Evolutionary conservation across 2,113 vertebrate species (phyloP), one percentile per base, ranked within the genome.

Genomic region (Neodon shergylaensis): DNA sequence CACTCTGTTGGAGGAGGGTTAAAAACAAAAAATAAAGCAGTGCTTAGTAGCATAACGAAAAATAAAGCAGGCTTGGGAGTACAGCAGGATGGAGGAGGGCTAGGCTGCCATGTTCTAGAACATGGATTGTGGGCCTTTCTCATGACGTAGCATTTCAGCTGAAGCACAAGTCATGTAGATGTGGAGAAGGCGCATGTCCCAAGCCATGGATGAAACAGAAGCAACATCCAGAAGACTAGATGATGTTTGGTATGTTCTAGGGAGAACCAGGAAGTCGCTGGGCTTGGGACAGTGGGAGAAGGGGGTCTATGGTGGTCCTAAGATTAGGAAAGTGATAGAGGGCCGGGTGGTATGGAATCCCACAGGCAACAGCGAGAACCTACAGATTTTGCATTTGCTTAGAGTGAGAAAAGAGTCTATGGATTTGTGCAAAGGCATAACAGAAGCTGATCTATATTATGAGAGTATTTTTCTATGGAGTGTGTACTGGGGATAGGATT

Each of bases 381-480:
- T 44, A 36, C 21, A 61, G 44, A 92, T 94, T 68, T 61, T 92
- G 17, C 10, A 42, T 95, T 94, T 91, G 66, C 54, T 84, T 70
- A 92, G 19, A 84, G 36, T 54, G 33, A 78, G 61, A 96, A 74
- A 47, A 88, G 65, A 81, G 49, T 47, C 44, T 24, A 76, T 21
- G 21, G 42, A 61, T 88, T 58, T 85, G 77, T 85, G 49, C 68
- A 89, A 91, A 86, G 22, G 52, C 58, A 66, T 73, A 61, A 66
- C 12, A 76, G 65, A 63, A 72, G 65, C 24, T 93, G 68, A 81
- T 89, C 84, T 92, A 31, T 68, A 68, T 73, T 77, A 93, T 85
- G 19, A 36, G 89, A 72, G 47, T 24, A 44, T 73, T 91, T 77
- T 44, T 89, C 78, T 47, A 21, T 52, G 68, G 72, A 73, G 2